Base-by-base conservation (phyloP, 37 sponge, comb jelly and placozoan species). In the Aplysina aerophoba region DNA sequence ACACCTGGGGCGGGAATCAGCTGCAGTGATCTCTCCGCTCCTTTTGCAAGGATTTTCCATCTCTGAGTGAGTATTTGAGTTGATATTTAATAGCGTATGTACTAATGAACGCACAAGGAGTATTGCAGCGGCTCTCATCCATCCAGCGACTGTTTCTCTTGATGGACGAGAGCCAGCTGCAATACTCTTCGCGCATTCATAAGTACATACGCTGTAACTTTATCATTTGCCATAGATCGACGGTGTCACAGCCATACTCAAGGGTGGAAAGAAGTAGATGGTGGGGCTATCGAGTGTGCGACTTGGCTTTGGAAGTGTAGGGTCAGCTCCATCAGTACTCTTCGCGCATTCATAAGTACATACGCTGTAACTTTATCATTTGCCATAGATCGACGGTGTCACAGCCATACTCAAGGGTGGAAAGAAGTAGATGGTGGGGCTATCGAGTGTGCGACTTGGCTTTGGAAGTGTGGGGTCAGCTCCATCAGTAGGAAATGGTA, bases 361-460 rank as follows among this genome's bases (percentile, higher is more conserved):
- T 62, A 8, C 11, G 27, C 4, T 25, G 27, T 62, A 20, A 20
- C 17, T 57, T 15, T 57, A 17, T 57, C 17, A 20, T 17, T 57
- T 15, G 15, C 15, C 5, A 12, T 33, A 71, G 73, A 33, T 5
- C 35, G 20, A 71, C 28, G 5, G 3, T 33, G 21, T 71, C 73
- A 36, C 31, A 31, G 21, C 73, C 73, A 36, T 71, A 71, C 37
- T 71, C 73, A 2, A 71, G 28, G 35, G 33, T 33, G 1, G 21
- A 4, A 28, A 37, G 73, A 5, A 71, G 73, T 11, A 33, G 37
- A 14, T 71, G 73, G 73, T 71, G 73, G 73, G 73, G 73, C 37
- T 71, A 36, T 33, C 33, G 73, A 2, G 35, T 71, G 35, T 71
- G 12, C 11, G 73, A 71, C 11, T 38, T 71, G 5, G 3, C 36